Base-by-base conservation (phyloP, 1,140 invertebrate genomes). In the Caenorhabditis inopinata region DNA sequence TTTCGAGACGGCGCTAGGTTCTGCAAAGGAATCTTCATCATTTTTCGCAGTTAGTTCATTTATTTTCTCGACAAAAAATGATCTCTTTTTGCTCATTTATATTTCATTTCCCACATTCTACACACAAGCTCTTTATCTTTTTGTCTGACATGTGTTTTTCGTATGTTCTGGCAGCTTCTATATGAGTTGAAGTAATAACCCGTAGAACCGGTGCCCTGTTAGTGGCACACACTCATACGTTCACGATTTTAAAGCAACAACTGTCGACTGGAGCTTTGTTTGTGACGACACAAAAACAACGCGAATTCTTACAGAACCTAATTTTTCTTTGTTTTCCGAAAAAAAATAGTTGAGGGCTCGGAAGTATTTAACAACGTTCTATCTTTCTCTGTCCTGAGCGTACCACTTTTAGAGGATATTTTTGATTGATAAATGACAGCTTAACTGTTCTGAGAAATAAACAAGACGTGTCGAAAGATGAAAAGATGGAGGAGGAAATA, bases 341-440 rank as follows among this genome's bases (percentile, higher is more conserved):
- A 42, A 42, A 42, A 7, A 7, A 7, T 42, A 7, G 38, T 42
- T 42, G 38, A 42, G 14, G 38, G 6, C 6, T 5, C 5, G 38
- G 14, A 42, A 42, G 38, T 14, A 14, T 14, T n/a, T n/a, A 42
- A 14, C 5, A 42, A 42, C 27, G 51, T 32, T 29, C 27, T 16
- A 16, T 58, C n/a, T 32, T n/a, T 11, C n/a, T 42, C 27, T 58
- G n/a, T 32, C 9, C 21, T 9, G 14, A 32, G 11, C 0, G 27
- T 16, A 58, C 27, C 27, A 68, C 23, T 68, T 68, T 42, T 14
- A 68, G 58, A 68, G 38, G 32, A 29, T 32, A 38, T 2, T 38
- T 29, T 68, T 68, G 58, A 68, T 68, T 68, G 58, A 68, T 68
- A 42, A 68, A 68, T 68, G 58, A 68, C 58, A 68, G 23, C 11